Evolutionary conservation across 1,140 invertebrate species (phyloP).

Genomic region (Drosophila bipectinata): DNA sequence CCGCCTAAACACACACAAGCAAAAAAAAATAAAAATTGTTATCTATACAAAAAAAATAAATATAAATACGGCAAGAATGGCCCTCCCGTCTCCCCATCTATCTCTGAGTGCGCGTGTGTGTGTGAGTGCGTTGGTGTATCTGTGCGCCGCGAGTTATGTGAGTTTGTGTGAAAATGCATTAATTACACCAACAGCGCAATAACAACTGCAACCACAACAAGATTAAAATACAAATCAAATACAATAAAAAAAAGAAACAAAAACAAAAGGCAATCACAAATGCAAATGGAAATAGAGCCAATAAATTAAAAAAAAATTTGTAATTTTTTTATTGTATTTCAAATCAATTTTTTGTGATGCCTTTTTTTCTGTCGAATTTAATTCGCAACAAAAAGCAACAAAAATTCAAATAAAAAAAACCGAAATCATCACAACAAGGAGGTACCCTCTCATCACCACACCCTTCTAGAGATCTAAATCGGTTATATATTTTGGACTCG

Average conservation of each 20-base stretch:
- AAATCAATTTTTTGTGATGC: conserved; percentile 66
- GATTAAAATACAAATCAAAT: conserved; percentile 49
- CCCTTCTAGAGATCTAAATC: neutral
- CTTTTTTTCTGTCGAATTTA: conserved; percentile 59
- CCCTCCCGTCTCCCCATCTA: no score
- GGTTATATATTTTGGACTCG: conserved; percentile 48
- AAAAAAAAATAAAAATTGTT: no score
- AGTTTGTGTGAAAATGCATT: no score
- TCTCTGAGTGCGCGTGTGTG: no score
- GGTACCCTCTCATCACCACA: neutral
- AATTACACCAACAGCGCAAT: conserved; percentile 63
- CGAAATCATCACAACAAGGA: neutral
- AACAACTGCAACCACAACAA: conserved; percentile 19
- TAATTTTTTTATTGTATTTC: conserved; percentile 74
- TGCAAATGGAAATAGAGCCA: conserved; percentile 52
- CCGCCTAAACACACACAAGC: no score
- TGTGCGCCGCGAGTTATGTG: no score
- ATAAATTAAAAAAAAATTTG: conserved; percentile 50
- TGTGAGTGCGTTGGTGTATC: no score
- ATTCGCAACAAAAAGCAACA: conserved; percentile 54
- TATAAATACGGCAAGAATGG: conserved; percentile 43
- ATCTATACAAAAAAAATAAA: conserved; percentile 23
- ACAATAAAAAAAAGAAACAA: conserved; percentile 59
- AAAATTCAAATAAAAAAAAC: conserved; percentile 4
- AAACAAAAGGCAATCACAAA: conserved; percentile 61